Evolutionary conservation across 2,888 invertebrate genomes (phyloP), one percentile per base, ranked within the genome.

Genomic region (Troides helena): DNA sequence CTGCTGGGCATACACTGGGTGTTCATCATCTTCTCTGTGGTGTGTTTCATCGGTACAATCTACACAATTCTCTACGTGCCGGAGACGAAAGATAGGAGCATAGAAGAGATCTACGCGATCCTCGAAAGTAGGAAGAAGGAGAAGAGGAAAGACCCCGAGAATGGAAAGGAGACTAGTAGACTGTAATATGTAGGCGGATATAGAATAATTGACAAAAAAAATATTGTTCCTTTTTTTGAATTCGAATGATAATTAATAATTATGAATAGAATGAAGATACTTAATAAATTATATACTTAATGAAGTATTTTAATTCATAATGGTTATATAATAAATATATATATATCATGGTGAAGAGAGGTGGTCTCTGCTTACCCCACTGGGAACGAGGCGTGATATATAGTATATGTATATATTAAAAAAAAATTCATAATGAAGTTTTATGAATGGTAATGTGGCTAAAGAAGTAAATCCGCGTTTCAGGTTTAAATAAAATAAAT

Each of bases 1-100:
- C 81, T 90, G 1, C 79, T 92, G 0, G 92, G 92, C 3, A 92
- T 92, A 71, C 92, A 92, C 71, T 92, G 92, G 92, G 92, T 92
- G 14, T 92, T 92, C 82, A 89, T 91, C 30, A 81, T 91, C 75
- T 92, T 92, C 79, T 90, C 92, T 0, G 46, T 83, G 0, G 86
- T 92, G 5, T 92, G 92, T 77, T 92, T 92, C 84, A 73, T 88
- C 0, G 91, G 91, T 0, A 89, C 90, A 0, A 73, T 87, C 18
- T 92, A 92, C 77, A 91, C 92, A 0, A 79, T 90, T 10, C 81
- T 92, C 68, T 92, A 88, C 81, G 92, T 92, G 0, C 92, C 92
- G 46, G 92, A 92, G 74, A 92, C 92, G 0, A 92, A 91, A 72
- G 88, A 88, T 68, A 82, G 87, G 62, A 85, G 83, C 1, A 86